Evolutionary conservation across 2,113 vertebrate genomes (phyloP), one percentile per base, ranked within the genome.

Genomic region (Syngnathus typhle): DNA sequence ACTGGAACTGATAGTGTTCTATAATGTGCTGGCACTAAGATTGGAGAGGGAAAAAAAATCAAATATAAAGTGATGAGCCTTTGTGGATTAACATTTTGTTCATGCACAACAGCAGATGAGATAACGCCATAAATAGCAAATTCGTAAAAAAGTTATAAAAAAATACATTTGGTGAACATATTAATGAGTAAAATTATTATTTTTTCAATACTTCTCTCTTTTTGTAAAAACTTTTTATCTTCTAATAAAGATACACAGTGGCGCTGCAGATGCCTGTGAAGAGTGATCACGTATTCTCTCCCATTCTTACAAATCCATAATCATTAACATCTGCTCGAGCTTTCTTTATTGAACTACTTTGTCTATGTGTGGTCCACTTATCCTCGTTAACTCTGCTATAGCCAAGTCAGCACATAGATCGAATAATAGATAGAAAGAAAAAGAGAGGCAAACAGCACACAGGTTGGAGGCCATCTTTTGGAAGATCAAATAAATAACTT

Each of bases 261-360:
- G 78, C 73, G 73, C 75, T 72, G 74, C 69, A 75, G 51, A 67
- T 75, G 64, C 67, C 83, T 78, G 78, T 82, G 69, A 81, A 68
- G 73, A 68, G 71, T 27, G 61, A 81, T 87, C 84, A 71, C 68
- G 79, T 66, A 88, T 89, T 86, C 83, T 44, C 58, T 67, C 60
- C 88, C 86, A 88, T 81, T 67, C 86, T 73, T 74, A 70, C 77
- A 78, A 88, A 92, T 90, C 90, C 88, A 90, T 91, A 90, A 90
- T 90, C 89, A 91, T 90, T 91, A 90, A 91, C 89, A 91, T 89
- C 84, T 90, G 85, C 77, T 87, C 80, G 71, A 74, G 87, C 88
- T 85, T 88, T 90, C 85, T 85, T 84, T 86, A 90, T 90, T 88
- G 88, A 90, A 89, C 86, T 88, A 83, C 89, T 87, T 87, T 39